A percentile compares a stretch with the other conserved stretches of the same genome.
phyloP scores from a whole-genome alignment of 2,888 invertebrate species.

The Melikaiella ostensackeni region DNA sequence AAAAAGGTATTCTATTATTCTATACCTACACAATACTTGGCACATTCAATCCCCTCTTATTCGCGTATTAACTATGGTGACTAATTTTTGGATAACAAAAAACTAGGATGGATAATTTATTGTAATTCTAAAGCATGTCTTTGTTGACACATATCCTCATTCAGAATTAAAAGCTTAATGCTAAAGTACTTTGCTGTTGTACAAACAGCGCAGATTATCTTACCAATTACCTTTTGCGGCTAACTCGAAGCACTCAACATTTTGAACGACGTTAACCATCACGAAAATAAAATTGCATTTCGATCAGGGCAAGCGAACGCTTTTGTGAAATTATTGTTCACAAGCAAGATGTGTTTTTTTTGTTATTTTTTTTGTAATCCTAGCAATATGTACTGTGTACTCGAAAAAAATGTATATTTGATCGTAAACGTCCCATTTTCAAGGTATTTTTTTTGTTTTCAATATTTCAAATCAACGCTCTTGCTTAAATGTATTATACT shows the following conservation, averaged over 20 bases:
- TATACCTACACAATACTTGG: conserved; percentile 71
- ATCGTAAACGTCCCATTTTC: conserved; percentile 4
- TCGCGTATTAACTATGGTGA: conserved; percentile 63
- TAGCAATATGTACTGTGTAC: conserved; percentile 17
- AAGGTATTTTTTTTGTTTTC: conserved; percentile 11
- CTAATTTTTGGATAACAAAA: conserved; percentile 57
- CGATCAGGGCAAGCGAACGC: neutral
- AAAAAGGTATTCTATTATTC: conserved; percentile 76
- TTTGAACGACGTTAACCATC: neutral
- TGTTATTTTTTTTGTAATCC: conserved; percentile 28
- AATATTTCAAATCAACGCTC: conserved; percentile 17
- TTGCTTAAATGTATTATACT: conserved; percentile 18
- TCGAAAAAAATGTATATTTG: conserved; percentile 7
- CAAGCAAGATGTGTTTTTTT: conserved; percentile 27
- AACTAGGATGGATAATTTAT: conserved; percentile 6
- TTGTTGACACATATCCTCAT: neutral
- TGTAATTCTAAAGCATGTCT: conserved; percentile 5
- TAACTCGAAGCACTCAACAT: neutral
- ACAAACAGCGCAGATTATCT: neutral
- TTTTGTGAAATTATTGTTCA: neutral
- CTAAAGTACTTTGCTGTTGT: neutral
- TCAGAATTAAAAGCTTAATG: neutral
- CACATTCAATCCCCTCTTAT: conserved; percentile 48
- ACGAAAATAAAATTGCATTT: neutral
- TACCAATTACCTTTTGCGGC: neutral